These are phyloP conservation scores for Lasiurus cinereus DNA, from an alignment of 2,113 vertebrate species.

Conservation along the genomic window DNA sequence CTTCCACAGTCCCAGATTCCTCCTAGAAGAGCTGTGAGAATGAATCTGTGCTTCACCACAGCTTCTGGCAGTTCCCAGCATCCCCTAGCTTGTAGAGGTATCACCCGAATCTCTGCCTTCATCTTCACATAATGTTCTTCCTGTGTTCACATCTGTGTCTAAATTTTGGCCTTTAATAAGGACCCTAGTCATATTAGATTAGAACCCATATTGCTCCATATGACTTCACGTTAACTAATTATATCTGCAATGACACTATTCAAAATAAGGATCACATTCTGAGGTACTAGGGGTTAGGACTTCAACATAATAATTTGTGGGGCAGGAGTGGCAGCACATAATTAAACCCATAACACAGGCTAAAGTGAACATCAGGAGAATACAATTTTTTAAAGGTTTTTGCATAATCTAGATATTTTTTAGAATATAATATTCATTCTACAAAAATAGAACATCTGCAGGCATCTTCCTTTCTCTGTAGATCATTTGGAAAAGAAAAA, in stretches of 20 bases:
- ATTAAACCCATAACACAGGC: neutral
- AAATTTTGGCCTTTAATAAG: neutral
- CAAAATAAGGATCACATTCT: neutral
- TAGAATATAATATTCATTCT: neutral
- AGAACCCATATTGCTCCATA: neutral
- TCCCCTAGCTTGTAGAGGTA: neutral
- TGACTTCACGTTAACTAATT: neutral
- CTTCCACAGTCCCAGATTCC: neutral
- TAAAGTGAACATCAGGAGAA: neutral
- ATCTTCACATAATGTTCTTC: neutral
- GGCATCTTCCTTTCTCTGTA: constrained; percentile 30
- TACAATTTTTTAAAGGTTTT: neutral
- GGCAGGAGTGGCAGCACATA: neutral
- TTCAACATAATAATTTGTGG: neutral
- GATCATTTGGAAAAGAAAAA: constrained; percentile 14
- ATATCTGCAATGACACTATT: neutral
- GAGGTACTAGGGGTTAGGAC: neutral
- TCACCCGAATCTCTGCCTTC: neutral
- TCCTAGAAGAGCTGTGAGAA: neutral
- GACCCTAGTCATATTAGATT: neutral
- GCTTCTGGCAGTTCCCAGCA: neutral
- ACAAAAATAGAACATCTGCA: constrained; percentile 21
- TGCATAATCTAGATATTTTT: constrained; percentile 3
- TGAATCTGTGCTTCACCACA: neutral
- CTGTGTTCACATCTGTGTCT: neutral